Conservation (phyloP, 2,888 invertebrate genomes). For the Odontomyia ornata region DNA sequence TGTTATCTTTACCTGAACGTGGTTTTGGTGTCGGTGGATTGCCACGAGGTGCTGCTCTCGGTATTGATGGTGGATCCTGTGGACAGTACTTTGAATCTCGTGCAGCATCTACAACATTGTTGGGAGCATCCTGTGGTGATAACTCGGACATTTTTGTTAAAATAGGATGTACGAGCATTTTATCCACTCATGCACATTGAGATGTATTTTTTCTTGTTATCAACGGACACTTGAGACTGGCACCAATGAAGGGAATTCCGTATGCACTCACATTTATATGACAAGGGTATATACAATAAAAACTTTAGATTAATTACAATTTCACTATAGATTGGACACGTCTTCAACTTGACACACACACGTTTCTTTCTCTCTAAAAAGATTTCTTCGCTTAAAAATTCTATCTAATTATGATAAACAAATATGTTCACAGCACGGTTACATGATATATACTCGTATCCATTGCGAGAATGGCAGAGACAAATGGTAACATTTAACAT, state of each 20-base stretch:
- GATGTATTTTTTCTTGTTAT: background rate
- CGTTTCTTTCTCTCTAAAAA: too few relatives aligned
- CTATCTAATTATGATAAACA: background rate
- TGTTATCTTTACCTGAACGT: slow-evolving; percentile 59
- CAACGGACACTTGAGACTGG: too few relatives aligned
- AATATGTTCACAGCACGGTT: slow-evolving; percentile 22
- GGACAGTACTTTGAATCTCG: slow-evolving; percentile 62
- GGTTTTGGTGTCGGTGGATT: slow-evolving; percentile 63
- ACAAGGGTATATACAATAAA: background rate
- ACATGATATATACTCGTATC: slow-evolving; percentile 14
- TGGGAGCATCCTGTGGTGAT: slow-evolving; percentile 55
- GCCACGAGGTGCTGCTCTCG: slow-evolving; percentile 61
- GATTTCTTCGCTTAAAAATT: background rate
- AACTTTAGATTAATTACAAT: background rate
- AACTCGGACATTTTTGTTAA: slow-evolving; percentile 50
- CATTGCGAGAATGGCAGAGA: background rate
- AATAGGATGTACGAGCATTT: slow-evolving; percentile 47
- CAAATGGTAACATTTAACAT: slow-evolving; percentile 8
- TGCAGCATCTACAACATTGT: slow-evolving; percentile 62
- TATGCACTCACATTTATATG: too few relatives aligned
- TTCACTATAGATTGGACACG: too few relatives aligned
- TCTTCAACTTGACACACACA: too few relatives aligned
- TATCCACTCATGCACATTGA: background rate
- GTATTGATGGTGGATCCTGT: slow-evolving; percentile 57
- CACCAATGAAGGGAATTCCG: too few relatives aligned